A percentile compares a stretch with the other conserved stretches of the same genome.
These are phyloP conservation scores for Trichomalopsis sarcophagae DNA, from an alignment of 1,140 invertebrate species.

Conservation along the genomic window DNA sequence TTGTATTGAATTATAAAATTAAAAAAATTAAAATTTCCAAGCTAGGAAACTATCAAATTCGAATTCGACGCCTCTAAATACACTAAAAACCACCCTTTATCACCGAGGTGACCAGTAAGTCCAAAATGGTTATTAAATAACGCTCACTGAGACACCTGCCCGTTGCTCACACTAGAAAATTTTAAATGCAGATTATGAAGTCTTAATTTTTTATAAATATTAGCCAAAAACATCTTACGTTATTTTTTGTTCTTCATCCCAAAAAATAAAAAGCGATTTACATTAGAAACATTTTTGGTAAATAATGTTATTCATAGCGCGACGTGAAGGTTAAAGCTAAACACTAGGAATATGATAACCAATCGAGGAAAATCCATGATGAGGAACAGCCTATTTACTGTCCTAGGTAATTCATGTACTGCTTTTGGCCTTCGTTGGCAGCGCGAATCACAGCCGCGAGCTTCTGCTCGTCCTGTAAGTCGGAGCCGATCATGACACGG, in stretches of 20 bases:
- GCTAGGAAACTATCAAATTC: no score
- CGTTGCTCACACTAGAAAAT: no score
- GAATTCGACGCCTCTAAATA: no score
- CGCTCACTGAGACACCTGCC: no score
- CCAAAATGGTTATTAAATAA: no score
- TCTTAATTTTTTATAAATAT: not conserved
- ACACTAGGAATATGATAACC: not conserved
- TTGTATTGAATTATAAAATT: no score
- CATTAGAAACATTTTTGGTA: not conserved
- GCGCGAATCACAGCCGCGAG: constrained; percentile 43
- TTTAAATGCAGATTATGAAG: not conserved
- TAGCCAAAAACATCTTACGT: not conserved
- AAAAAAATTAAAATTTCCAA: no score
- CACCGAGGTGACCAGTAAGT: no score
- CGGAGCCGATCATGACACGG: constrained; percentile 54
- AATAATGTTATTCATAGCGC: not conserved
- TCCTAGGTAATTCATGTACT: constrained; percentile 7
- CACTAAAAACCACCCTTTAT: no score
- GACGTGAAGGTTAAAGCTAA: not conserved
- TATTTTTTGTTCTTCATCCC: not conserved
- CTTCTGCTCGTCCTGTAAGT: constrained; percentile 55
- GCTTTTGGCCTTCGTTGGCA: constrained; percentile 17
- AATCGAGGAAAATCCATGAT: not conserved
- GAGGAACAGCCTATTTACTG: not conserved
- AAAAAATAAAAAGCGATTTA: not conserved